These are phyloP conservation scores for Junonia oenone DNA, from an alignment of 2,888 invertebrate species.

Conservation along the genomic window DNA sequence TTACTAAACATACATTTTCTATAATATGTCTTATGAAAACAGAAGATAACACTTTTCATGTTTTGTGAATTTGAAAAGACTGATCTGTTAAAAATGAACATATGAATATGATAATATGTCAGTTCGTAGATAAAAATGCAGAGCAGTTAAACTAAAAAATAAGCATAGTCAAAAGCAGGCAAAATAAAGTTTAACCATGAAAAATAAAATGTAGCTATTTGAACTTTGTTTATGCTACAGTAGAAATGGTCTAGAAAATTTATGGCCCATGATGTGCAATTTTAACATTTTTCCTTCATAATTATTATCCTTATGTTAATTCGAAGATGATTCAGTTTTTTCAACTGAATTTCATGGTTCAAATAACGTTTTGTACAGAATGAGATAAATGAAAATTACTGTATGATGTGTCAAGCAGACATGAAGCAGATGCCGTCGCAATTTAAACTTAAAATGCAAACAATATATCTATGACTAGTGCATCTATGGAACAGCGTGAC, in stretches of 20 bases:
- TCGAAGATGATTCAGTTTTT: background rate
- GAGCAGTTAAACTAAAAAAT: conserved; percentile 56
- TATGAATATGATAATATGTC: conserved; percentile 40
- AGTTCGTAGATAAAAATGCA: conserved; percentile 69
- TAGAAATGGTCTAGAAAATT: background rate
- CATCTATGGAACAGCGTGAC: conserved; percentile 30
- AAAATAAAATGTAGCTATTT: conserved; percentile 23
- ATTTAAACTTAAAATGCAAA: conserved; percentile 12
- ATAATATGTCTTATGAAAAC: conserved; percentile 10
- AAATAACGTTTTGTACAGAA: conserved; percentile 18
- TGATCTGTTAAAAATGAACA: conserved; percentile 34
- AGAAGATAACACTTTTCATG: conserved; percentile 25
- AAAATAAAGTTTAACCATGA: conserved; percentile 21
- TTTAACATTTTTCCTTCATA: background rate
- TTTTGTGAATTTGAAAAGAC: conserved; percentile 21
- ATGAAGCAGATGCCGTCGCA: conserved; percentile 14
- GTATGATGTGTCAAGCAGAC: conserved; percentile 24
- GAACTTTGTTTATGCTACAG: conserved; percentile 5
- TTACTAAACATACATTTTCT: background rate
- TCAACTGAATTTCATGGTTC: conserved; percentile 9
- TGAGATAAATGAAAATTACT: conserved; percentile 30
- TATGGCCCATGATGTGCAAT: background rate
- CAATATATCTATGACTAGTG: conserved; percentile 24
- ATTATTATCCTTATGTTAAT: background rate
- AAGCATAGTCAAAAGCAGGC: conserved; percentile 42